These are phyloP conservation scores for Hemiprocne comata DNA, from an alignment of 2,113 vertebrate species.

Conservation along the genomic window DNA sequence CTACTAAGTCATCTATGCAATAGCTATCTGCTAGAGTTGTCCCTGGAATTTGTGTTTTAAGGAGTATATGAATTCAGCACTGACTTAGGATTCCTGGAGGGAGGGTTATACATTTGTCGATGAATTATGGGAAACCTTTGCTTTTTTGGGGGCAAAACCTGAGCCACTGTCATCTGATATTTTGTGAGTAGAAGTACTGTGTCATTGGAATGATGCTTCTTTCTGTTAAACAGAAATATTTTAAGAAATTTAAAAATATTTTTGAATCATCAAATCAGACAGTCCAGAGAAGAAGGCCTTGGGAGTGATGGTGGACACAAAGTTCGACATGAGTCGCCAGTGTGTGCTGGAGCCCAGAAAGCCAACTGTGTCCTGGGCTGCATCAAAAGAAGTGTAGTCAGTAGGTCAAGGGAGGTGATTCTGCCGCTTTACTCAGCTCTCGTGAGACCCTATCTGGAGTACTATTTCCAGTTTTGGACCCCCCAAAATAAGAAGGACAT, in stretches of 20 bases:
- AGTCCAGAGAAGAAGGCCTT: no score
- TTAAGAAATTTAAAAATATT: neutral
- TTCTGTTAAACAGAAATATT: neutral
- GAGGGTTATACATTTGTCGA: neutral
- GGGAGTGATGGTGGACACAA: no score
- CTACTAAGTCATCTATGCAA: slow-evolving; percentile 63
- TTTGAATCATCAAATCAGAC: neutral
- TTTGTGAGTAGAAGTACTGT: neutral
- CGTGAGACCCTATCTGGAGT: no score
- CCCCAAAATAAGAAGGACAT: no score
- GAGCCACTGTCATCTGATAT: neutral
- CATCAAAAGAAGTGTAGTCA: no score
- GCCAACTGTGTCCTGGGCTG: no score
- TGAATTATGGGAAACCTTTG: neutral
- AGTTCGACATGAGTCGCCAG: no score
- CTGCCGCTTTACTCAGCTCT: no score
- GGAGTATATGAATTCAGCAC: neutral
- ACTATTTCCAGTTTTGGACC: no score
- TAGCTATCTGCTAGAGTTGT: slow-evolving; percentile 41
- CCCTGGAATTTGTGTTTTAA: neutral
- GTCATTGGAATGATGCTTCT: neutral
- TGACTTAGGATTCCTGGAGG: neutral
- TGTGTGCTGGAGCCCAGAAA: no score
- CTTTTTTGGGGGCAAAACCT: neutral
- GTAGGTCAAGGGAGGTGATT: no score